Conservation (phyloP, 2,888 invertebrate species). For the Sclerodermus sp. region DNA sequence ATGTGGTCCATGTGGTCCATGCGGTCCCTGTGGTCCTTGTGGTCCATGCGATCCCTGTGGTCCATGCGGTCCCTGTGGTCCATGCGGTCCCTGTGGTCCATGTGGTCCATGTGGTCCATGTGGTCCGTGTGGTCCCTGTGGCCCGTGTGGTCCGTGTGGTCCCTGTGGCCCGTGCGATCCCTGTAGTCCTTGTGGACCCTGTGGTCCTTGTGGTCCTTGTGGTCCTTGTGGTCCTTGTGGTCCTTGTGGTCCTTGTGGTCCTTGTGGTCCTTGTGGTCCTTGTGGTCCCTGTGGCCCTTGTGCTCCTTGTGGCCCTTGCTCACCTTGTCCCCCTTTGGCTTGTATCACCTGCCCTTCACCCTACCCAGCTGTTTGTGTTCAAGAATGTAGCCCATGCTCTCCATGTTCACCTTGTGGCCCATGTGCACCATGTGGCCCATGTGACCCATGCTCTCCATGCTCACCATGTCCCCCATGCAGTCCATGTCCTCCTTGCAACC, state of each 20-base stretch:
- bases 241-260: constrained; percentile 7
- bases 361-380: constrained; percentile 12
- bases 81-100: constrained; percentile 25
- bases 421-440: constrained; percentile 1
- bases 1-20: constrained; percentile 53
- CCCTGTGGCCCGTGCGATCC: constrained; percentile 16
- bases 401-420: constrained; percentile 7
- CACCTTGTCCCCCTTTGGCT: constrained; percentile 3
- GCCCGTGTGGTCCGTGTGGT: constrained; percentile 1
- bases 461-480: constrained; percentile 47
- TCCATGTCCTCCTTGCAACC: constrained; percentile 24
- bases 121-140: constrained; percentile 13
- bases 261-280: constrained; percentile 25
- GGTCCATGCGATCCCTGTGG: constrained; percentile 49
- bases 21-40: constrained; percentile 32
- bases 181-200: constrained; percentile 11
- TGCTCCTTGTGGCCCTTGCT: constrained; percentile 41
- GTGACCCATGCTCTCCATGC: constrained; percentile 28
- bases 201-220: constrained; percentile 8
- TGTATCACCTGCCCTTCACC: constrained; percentile 14
- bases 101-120: constrained; percentile 50
- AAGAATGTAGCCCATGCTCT: constrained; percentile 9
- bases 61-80: constrained; percentile 24
- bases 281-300: constrained; percentile 40
- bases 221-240: constrained; percentile 13